A percentile compares a stretch with the other conserved stretches of the same genome.
These are phyloP conservation scores for Muricea muricata DNA, from an alignment of 92 coral and sea anemone species.

Conservation along the genomic window DNA sequence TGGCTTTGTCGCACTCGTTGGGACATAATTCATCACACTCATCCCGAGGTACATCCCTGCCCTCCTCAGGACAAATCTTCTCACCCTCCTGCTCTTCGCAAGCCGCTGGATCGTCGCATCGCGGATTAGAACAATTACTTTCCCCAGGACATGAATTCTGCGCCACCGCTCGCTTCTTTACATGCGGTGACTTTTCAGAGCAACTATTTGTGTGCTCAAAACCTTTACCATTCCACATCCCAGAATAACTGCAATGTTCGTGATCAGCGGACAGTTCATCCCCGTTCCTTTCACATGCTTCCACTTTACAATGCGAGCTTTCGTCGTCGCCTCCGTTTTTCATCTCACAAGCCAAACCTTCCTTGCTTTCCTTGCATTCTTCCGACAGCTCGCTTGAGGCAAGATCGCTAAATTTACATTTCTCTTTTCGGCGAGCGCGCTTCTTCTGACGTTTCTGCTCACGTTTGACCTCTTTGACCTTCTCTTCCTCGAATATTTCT, in stretches of 20 bases:
- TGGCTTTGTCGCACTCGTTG: neutral
- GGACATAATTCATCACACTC: neutral
- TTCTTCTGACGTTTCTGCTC: slow-evolving; percentile 93
- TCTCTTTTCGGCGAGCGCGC: slow-evolving; percentile 88
- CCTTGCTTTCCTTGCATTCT: slow-evolving; percentile 53
- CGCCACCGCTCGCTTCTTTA: neutral
- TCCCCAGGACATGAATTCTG: neutral
- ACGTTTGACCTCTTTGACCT: slow-evolving; percentile 84
- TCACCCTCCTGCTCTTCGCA: neutral
- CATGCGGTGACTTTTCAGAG: neutral
- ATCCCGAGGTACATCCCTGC: neutral
- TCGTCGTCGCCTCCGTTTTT: slow-evolving; percentile 68
- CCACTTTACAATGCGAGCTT: neutral
- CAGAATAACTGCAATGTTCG: slow-evolving; percentile 28
- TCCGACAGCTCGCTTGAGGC: slow-evolving; percentile 52
- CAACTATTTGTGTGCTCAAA: slow-evolving; percentile 15
- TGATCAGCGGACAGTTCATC: neutral
- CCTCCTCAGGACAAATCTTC: neutral
- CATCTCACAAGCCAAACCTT: slow-evolving; percentile 54
- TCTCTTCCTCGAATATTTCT: slow-evolving; percentile 93
- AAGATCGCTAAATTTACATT: slow-evolving; percentile 72
- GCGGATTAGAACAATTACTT: neutral
- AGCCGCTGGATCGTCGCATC: neutral
- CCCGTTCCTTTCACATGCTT: neutral
- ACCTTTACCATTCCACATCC: neutral